A percentile compares a stretch with the other conserved stretches of the same genome.
Conservation (phyloP, 2,113 vertebrate species). For the Nipponia nippon region DNA sequence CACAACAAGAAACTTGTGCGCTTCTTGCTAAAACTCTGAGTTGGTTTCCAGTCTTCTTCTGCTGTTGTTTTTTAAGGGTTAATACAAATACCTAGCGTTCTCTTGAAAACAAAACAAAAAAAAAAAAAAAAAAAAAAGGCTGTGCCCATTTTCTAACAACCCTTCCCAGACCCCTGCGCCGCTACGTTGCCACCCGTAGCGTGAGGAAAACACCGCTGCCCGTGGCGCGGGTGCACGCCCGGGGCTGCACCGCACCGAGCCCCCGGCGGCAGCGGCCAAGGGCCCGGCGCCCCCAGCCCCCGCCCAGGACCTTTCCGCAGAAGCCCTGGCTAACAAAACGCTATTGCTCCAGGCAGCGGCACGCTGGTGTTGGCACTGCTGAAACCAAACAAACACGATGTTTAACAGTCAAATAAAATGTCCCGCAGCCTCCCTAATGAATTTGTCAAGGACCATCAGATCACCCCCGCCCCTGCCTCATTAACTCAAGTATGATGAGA, state of each 20-base stretch:
- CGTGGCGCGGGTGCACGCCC: background rate
- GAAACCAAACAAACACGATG: constrained; percentile 80
- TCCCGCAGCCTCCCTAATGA: constrained; percentile 82
- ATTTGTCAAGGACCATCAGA: constrained; percentile 81
- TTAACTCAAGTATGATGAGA: constrained; percentile 84
- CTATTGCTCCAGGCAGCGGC: constrained; percentile 65
- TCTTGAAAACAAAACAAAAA: background rate
- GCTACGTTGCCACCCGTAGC: background rate
- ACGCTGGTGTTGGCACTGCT: constrained; percentile 70
- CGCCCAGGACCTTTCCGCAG: background rate
- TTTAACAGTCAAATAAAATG: constrained; percentile 81
- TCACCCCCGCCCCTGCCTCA: constrained; percentile 77
- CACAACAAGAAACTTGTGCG: background rate
- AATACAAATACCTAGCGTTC: rapidly evolving
- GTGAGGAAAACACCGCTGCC: background rate
- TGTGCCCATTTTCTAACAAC: background rate
- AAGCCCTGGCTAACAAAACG: constrained; percentile 34
- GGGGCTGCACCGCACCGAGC: background rate
- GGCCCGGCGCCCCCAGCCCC: background rate
- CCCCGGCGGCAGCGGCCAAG: background rate
- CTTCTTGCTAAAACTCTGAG: background rate
- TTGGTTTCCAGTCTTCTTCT: background rate
- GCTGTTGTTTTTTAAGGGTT: background rate
- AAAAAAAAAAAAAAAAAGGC: too few relatives aligned
- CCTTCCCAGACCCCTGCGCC: too few relatives aligned